phyloP scores from a whole-genome alignment of 2,113 vertebrate species.

The Cephalopholis sonnerati region DNA sequence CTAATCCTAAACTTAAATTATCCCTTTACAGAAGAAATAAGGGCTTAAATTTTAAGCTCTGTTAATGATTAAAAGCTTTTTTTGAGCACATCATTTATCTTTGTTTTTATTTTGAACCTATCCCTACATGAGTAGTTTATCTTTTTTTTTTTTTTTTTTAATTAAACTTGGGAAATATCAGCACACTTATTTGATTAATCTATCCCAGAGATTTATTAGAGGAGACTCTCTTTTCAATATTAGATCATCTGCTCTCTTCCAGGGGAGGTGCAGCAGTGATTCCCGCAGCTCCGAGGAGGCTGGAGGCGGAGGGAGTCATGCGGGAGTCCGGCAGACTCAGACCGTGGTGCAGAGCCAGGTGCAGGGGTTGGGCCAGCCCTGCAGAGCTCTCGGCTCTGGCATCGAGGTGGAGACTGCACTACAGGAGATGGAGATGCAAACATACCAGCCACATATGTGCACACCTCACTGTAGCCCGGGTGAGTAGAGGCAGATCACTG shows the following conservation, averaged over 20 bases:
- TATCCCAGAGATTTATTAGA: neutral
- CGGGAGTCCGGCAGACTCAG: conserved; percentile 55
- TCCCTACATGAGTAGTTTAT: neutral
- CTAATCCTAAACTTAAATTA: conserved; percentile 19
- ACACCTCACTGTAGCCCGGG: conserved; percentile 73
- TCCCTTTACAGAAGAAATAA: conserved; percentile 16
- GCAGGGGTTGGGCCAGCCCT: conserved; percentile 51
- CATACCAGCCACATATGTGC: conserved; percentile 52
- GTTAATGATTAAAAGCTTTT: conserved; percentile 19
- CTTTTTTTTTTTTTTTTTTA: neutral
- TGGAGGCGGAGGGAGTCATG: conserved; percentile 33
- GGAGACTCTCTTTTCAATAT: conserved; percentile 4
- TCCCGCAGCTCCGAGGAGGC: conserved; percentile 80
- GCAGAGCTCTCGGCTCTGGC: conserved; percentile 49
- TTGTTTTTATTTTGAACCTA: neutral
- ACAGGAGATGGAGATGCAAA: conserved; percentile 69
- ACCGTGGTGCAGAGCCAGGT: conserved; percentile 66
- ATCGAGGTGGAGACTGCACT: conserved; percentile 57
- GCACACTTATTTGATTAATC: neutral
- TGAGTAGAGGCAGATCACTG: conserved; percentile 49
- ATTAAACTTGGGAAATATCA: neutral
- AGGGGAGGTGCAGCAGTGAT: conserved; percentile 75
- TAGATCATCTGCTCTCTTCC: conserved; percentile 24
- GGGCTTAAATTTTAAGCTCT: conserved; percentile 5
- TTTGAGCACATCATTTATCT: neutral